A percentile compares a stretch with the other conserved stretches of the same genome.
Conservation (phyloP, 2,888 invertebrate genomes). For the Agrypnus murinus region DNA sequence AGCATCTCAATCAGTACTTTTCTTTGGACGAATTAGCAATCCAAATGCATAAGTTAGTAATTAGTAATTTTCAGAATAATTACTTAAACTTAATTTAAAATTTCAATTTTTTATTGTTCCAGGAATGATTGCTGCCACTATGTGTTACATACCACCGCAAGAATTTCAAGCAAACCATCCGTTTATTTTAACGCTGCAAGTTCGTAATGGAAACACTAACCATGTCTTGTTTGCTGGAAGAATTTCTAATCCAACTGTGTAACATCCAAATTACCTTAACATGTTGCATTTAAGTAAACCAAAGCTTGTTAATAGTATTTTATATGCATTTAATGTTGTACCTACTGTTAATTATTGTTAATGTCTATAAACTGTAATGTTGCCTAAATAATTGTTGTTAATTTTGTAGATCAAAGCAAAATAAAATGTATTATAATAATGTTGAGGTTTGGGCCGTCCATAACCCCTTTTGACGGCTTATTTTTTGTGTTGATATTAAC, state of each 20-base stretch:
- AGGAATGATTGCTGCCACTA: neutral
- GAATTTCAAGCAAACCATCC: conserved; percentile 66
- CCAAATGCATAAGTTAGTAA: neutral
- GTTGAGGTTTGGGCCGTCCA: no score
- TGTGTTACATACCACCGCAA: neutral
- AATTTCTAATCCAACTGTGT: conserved; percentile 6
- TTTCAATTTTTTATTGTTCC: conserved; percentile 1
- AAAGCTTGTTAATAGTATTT: neutral
- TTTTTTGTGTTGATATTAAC: no score
- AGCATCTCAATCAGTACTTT: conserved; percentile 35
- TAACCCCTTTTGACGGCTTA: no score
- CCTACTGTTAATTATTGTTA: no score
- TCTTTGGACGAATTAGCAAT: conserved; percentile 49
- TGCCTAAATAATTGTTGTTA: no score
- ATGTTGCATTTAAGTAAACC: neutral
- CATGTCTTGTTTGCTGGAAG: conserved; percentile 28
- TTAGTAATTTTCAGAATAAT: no score
- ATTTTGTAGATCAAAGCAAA: no score
- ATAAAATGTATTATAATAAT: no score
- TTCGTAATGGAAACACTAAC: neutral
- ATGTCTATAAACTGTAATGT: no score
- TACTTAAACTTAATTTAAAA: conserved; percentile 8
- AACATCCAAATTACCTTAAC: neutral
- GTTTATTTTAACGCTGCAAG: conserved; percentile 55
- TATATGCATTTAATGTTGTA: no score